A percentile compares a stretch with the other conserved stretches of the same genome.
These are phyloP conservation scores for Cheirogaleus major DNA, from an alignment of 2,797 vertebrate species.

Conservation along the genomic window DNA sequence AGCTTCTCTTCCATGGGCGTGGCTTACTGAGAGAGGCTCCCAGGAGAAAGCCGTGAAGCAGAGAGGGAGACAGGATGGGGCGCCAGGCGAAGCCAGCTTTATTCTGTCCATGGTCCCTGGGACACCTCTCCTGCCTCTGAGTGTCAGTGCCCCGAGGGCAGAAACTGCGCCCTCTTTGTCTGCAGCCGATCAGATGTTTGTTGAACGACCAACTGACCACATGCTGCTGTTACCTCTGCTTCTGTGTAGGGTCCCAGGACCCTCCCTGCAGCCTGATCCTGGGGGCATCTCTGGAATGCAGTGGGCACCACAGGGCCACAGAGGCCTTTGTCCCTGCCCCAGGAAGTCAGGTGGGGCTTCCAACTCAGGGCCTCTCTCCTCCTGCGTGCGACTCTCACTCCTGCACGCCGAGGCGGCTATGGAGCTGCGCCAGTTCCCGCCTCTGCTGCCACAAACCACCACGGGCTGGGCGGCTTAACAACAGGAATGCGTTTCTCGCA, in stretches of 20 bases:
- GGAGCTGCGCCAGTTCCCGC: fast-evolving
- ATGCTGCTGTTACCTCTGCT: no score
- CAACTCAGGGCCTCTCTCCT: not conserved
- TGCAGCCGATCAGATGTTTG: not conserved
- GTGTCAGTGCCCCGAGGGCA: not conserved
- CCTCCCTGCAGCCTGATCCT: not conserved
- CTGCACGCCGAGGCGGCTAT: not conserved
- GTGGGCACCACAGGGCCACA: not conserved
- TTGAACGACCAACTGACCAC: not conserved
- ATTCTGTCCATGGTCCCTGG: not conserved
- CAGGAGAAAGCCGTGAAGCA: not conserved
- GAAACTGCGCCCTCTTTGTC: not conserved
- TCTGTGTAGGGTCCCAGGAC: not conserved
- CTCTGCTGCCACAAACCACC: not conserved
- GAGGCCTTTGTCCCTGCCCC: no score
- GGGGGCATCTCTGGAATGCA: not conserved
- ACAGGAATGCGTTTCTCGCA: not conserved
- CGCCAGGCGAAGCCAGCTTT: not conserved
- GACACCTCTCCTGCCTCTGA: no score
- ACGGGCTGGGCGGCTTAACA: no score
- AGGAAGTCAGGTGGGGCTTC: not conserved
- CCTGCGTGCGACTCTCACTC: fast-evolving
- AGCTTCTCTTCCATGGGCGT: fast-evolving
- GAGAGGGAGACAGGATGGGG: no score
- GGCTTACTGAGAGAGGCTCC: not conserved